Conservation (phyloP, 2,888 invertebrate species). For the Drosophila neoperkinsi region DNA sequence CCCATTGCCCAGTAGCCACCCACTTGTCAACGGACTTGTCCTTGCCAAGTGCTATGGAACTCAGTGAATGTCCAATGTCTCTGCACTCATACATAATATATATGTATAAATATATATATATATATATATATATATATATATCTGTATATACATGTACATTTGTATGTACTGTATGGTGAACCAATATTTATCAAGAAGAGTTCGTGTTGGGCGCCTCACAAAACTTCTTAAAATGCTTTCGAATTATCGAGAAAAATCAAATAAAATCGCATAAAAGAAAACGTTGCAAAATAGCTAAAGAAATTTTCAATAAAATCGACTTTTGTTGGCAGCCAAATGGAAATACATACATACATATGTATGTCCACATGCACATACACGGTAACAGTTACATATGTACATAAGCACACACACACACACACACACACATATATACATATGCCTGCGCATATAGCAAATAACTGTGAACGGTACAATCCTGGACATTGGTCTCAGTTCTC, state of each 20-base stretch:
- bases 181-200: constrained; percentile 78
- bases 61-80: constrained; percentile 29
- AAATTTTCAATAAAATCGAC: constrained; percentile 72
- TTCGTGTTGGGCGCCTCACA: constrained; percentile 65
- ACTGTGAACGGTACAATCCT: constrained; percentile 66
- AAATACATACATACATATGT: constrained; percentile 41
- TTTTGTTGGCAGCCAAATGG: constrained; percentile 74
- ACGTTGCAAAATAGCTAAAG: constrained; percentile 55
- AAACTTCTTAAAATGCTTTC: constrained; percentile 75
- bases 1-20: constrained; percentile 29
- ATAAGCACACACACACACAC: constrained; percentile 19
- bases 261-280: constrained; percentile 61
- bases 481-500: constrained; percentile 52
- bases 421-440: neutral
- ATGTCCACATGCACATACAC: constrained; percentile 24
- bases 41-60: constrained; percentile 52
- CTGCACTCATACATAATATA: constrained; percentile 1
- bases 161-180: constrained; percentile 35
- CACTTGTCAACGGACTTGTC: constrained; percentile 57
- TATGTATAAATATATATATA: neutral
- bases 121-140: neutral
- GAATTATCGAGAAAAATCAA: constrained; percentile 71
- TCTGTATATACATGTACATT: neutral
- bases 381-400: constrained; percentile 5
- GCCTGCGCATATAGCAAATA: constrained; percentile 32